phyloP scores from a whole-genome alignment of 1,140 invertebrate species.

The Aricia agestis region DNA sequence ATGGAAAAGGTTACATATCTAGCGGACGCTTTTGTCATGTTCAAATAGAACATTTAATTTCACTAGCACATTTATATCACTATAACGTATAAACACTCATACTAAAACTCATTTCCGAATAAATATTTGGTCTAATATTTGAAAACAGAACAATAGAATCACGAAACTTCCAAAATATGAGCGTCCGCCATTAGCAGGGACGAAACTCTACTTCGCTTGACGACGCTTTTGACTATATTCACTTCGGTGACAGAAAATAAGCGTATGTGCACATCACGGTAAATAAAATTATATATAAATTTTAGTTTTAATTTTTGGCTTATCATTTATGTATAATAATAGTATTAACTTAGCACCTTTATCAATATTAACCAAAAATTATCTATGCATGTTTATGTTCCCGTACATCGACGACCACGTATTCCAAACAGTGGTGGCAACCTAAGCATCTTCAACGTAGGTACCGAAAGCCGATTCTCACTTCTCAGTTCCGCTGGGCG shows the following conservation, averaged over 20 bases:
- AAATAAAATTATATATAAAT: slow-evolving; percentile 14
- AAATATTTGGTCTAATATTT: slow-evolving; percentile 42
- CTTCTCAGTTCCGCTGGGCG: slow-evolving; percentile 62
- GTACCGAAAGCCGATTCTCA: slow-evolving; percentile 23
- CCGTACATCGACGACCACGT: slow-evolving; percentile 69
- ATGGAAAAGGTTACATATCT: slow-evolving; percentile 80
- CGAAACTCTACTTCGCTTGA: slow-evolving; percentile 69
- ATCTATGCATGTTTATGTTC: slow-evolving; percentile 71
- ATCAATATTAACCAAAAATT: slow-evolving; percentile 49
- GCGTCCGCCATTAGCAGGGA: slow-evolving; percentile 75
- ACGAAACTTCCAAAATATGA: slow-evolving; percentile 75
- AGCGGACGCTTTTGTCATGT: slow-evolving; percentile 71
- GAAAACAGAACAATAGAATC: slow-evolving; percentile 74
- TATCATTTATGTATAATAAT: not conserved
- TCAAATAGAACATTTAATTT: slow-evolving; percentile 70
- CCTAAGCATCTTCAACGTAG: slow-evolving; percentile 32
- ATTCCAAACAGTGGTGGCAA: slow-evolving; percentile 64
- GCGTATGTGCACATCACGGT: slow-evolving; percentile 28
- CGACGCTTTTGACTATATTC: slow-evolving; percentile 71
- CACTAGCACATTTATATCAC: slow-evolving; percentile 66
- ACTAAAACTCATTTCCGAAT: slow-evolving; percentile 56
- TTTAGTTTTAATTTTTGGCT: not conserved
- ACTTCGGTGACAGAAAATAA: slow-evolving; percentile 65
- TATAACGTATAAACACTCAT: slow-evolving; percentile 50
- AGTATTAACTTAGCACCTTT: slow-evolving; percentile 22